Evolutionary conservation across 2,113 vertebrate genomes (phyloP), one percentile per base, ranked within the genome.

Genomic region (Tragelaphus buxtoni): DNA sequence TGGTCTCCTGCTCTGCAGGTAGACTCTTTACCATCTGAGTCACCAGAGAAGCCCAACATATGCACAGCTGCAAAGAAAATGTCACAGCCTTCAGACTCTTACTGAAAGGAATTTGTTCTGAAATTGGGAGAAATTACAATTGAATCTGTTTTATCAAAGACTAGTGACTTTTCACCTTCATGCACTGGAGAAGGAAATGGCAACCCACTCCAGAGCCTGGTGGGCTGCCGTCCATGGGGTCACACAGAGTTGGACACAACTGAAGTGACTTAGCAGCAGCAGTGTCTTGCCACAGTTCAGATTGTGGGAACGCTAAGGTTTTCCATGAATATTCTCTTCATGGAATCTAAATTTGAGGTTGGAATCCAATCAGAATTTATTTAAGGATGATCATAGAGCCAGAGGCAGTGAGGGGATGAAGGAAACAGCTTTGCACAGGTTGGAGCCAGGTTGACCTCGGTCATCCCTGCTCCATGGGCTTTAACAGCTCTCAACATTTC

Each of bases 111-210:
- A 30, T 74, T 74, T 72, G 92, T 80, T 81, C 58, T 88, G n/a
- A 83, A 89, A 30, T 13, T 1, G 10, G 35, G 63, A 35, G 32
- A 45, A 88, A 55, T 69, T 17, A 1, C 5, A 51, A 0, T 42
- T 6, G 14, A 11, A 63, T 8, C 5, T 51, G 42, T 4, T 16
- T 9, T 10, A 0, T 8, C 2, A 10, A 72, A 17, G n/a, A 1
- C 2, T 45, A 22, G 9, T 42, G 42, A 42, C 42, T 42, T 42
- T 42, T 42, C 42, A 42, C 5, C 5, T 42, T 4, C 42, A 42
- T 42, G 42, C 42, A 42, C 42, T 42, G 5, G 42, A 42, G 42
- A 42, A 42, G 42, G 42, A 42, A 42, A 5, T 42, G 42, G 42
- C 42, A 42, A 42, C 42, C 42, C 5, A 42, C 5, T 42, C 42